These are phyloP conservation scores for Beaufortia kweichowensis DNA, from an alignment of 2,113 vertebrate genomes.

Conservation along the genomic window DNA sequence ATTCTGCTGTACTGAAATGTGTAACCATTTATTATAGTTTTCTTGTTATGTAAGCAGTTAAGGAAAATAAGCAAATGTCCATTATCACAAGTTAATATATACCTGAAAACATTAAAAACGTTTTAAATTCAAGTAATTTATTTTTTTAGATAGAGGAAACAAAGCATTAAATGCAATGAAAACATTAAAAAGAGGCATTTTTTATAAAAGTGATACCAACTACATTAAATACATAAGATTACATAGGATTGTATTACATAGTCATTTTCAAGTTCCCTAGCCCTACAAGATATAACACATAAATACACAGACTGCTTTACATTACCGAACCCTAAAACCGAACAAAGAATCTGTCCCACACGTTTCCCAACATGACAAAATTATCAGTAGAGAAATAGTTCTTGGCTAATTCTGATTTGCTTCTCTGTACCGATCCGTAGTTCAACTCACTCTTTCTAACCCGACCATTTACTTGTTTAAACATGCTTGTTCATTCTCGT, in stretches of 20 bases:
- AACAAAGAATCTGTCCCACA: slow-evolving; percentile 9
- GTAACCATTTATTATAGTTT: not conserved
- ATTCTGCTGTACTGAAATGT: not conserved
- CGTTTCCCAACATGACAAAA: slow-evolving; percentile 22
- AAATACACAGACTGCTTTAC: slow-evolving; percentile 58
- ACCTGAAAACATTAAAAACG: not conserved
- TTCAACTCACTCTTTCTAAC: not conserved
- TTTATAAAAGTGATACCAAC: not conserved
- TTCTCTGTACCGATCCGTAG: slow-evolving; percentile 19
- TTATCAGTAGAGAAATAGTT: not conserved
- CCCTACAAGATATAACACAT: slow-evolving; percentile 59
- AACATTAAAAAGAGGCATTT: not conserved
- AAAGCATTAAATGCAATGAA: not conserved
- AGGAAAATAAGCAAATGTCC: too few species aligned
- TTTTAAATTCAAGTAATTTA: not conserved
- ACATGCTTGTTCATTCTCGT: slow-evolving; percentile 21
- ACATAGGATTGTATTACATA: not conserved
- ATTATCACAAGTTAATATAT: too few species aligned
- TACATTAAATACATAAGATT: not conserved
- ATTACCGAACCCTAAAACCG: slow-evolving; percentile 16
- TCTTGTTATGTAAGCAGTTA: too few species aligned
- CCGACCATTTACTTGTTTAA: not conserved
- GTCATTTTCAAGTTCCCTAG: slow-evolving; percentile 47
- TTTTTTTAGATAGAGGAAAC: not conserved
- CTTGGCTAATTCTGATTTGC: not conserved